Base-by-base conservation (phyloP, 2,113 vertebrate species). In the Australoheros scitulus region DNA sequence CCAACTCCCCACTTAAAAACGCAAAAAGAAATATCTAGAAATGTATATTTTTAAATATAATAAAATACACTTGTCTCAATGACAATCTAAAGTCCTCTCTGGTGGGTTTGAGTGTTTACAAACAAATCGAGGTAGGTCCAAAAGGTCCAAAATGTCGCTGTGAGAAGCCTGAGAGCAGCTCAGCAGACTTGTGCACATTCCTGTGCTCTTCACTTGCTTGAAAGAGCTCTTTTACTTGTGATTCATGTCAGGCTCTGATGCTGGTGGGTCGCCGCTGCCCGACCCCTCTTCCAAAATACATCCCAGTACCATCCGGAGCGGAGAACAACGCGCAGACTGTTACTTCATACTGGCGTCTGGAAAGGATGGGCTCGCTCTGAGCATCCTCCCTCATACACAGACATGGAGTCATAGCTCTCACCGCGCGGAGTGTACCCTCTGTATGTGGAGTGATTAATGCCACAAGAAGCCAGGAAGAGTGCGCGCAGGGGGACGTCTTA, bases 231-330 rank as follows among this genome's bases (percentile, higher is more conserved):
- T 89, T 92, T 89, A 92, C 85, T 94, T 93, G 86, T 90, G 85
- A 94, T 94, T 92, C 91, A 87, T 61, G 92, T 90, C 93, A 93
- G 92, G 88, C 89, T 86, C 90, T 59, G 87, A 75, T 89, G 92
- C 58, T 90, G 92, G 41, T 65, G 87, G 84, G 82, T 85, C 68
- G 74, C 76, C 79, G 82, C 84, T 86, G 85, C 61, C 83, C 84
- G 84, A 79, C 29, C 74, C 81, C 70, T 70, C 76, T 79, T 74
- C 83, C 79, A 68, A 86, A 88, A 89, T 76, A 85, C 84, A 92
- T 91, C 88, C 88, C 77, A 75, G 74, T 20, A 61, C 26, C 88
- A 76, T 90, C 87, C 88, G 81, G 81, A 65, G 82, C 52, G 22
- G 85, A 89, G 88, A 72, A 86, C 82, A 88, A 91, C 80, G 87